phyloP scores from a whole-genome alignment of 2,113 vertebrate species.

The Brachypteracias leptosomus region DNA sequence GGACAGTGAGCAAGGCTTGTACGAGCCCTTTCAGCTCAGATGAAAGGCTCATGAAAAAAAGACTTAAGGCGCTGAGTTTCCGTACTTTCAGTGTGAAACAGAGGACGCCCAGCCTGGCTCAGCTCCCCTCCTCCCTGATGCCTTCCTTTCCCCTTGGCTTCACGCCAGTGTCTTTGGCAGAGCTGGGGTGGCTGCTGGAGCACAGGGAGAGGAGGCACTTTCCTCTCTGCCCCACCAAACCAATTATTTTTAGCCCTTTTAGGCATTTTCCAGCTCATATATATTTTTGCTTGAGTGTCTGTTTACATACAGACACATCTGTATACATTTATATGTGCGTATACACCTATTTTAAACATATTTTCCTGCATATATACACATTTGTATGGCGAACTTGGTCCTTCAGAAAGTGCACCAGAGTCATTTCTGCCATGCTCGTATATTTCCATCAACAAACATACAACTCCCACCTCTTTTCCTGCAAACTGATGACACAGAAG shows the following conservation, averaged over 20 bases:
- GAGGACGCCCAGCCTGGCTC: neutral
- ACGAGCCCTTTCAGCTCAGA: neutral
- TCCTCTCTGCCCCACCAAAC: neutral
- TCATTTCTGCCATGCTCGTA: neutral
- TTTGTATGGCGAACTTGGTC: neutral
- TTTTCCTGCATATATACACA: neutral
- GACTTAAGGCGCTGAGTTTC: neutral
- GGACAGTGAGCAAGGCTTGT: neutral
- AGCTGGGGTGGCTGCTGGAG: neutral
- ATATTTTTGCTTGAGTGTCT: neutral
- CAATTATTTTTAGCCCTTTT: neutral
- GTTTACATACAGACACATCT: accelerated
- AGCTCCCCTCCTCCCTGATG: neutral
- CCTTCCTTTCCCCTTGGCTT: slow-evolving; percentile 7
- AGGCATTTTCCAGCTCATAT: neutral
- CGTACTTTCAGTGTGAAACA: neutral
- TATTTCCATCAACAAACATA: neutral
- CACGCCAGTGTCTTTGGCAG: slow-evolving; percentile 24
- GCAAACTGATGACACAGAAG: neutral
- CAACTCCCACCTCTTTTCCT: neutral
- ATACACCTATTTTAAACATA: neutral
- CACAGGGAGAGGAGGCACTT: neutral
- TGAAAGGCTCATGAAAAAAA: neutral
- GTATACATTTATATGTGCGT: neutral
- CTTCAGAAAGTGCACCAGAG: neutral